A percentile compares a stretch with the other conserved stretches of the same genome.
Evolutionary conservation across 2,888 invertebrate genomes (phyloP).

Genomic region (Drosophila cognata): DNA sequence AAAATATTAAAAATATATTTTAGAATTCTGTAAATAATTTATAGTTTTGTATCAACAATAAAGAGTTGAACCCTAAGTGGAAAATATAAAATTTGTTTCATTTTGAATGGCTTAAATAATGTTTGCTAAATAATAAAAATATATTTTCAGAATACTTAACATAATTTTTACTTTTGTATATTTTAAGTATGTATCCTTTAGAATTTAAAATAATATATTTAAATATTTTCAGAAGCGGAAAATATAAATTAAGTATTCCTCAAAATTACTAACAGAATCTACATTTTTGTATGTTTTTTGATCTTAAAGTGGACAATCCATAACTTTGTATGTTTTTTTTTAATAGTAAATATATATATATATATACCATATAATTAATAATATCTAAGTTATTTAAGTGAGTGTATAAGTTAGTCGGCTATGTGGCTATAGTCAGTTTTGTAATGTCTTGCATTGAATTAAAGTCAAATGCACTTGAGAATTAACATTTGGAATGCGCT

Average conservation of each 20-base stretch:
- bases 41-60: no score
- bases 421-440: no score
- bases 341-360: neutral
- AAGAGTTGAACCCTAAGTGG: accelerated
- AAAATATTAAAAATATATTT: neutral
- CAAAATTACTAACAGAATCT: neutral
- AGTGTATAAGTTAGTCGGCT: conserved; percentile 28
- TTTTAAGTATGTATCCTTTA: accelerated
- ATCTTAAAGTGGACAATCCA: neutral
- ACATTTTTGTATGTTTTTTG: neutral
- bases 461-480: conserved; percentile 81
- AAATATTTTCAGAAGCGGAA: neutral
- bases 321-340: neutral
- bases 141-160: accelerated
- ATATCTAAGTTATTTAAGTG: no score
- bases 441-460: conserved; percentile 43
- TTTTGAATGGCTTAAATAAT: neutral
- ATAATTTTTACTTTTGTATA: neutral
- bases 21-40: accelerated
- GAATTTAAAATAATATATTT: neutral
- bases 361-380: neutral
- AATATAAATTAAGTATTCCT: neutral
- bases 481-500: conserved; percentile 81
- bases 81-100: neutral
- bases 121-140: neutral